Conservation (phyloP, 1,140 invertebrate genomes). For the Sweltsa coloradensis region DNA sequence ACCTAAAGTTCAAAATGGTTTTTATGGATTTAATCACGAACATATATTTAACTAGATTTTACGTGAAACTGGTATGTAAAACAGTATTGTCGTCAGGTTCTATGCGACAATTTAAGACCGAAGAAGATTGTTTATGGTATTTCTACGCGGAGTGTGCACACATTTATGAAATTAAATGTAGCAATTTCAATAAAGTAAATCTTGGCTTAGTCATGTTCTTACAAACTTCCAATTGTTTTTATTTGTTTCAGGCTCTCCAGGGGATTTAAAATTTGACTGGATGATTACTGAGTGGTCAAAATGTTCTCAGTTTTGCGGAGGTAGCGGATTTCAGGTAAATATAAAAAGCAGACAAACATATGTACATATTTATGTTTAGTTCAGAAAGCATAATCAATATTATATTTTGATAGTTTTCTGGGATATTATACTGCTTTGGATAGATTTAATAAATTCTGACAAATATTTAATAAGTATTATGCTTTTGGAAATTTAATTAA, state of each 20-base stretch:
- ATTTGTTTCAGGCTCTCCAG: conserved; percentile 25
- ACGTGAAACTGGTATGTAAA: too few relatives aligned
- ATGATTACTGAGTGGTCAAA: conserved; percentile 68
- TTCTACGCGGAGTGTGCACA: too few relatives aligned
- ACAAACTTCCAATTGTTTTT: not conserved
- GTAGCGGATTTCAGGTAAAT: conserved; percentile 49
- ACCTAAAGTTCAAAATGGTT: too few relatives aligned
- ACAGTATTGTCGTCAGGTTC: too few relatives aligned
- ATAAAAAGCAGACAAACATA: too few relatives aligned
- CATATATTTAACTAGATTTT: too few relatives aligned
- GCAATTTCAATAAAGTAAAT: not conserved
- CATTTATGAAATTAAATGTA: not conserved
- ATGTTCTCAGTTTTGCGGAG: conserved; percentile 78
- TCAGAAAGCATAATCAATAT: too few relatives aligned
- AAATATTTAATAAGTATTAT: not conserved
- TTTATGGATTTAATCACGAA: too few relatives aligned
- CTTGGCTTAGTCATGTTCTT: not conserved
- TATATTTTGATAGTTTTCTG: too few relatives aligned
- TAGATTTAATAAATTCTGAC: not conserved
- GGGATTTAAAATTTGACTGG: conserved; percentile 62
- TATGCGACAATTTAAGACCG: too few relatives aligned
- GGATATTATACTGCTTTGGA: not conserved
- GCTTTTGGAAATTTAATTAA: conserved; percentile 1
- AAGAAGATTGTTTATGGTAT: too few relatives aligned
- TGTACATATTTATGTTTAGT: too few relatives aligned